Percentiles rank a stretch among this genome's conserved stretches.
phyloP scores from a whole-genome alignment of 2,797 vertebrate genomes.

The Morelia viridis region DNA sequence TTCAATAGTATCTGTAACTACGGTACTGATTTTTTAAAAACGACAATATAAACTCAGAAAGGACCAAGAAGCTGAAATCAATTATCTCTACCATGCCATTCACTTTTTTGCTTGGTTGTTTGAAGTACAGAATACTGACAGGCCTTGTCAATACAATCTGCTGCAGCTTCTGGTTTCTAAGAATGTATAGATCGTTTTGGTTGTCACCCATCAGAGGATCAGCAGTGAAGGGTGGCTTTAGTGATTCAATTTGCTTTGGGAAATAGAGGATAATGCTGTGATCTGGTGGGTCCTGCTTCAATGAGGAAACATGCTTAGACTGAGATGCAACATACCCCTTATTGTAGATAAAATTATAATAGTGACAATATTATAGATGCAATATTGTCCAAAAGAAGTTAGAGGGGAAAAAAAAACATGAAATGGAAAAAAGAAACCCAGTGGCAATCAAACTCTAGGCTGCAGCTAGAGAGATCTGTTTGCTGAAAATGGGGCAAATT shows the following conservation, averaged over 20 bases:
- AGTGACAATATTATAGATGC: background rate
- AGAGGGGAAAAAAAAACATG: background rate
- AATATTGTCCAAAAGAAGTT: background rate
- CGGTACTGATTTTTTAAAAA: too few relatives aligned
- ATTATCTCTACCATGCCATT: background rate
- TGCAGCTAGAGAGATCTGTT: background rate
- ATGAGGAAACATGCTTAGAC: background rate
- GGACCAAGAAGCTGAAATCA: background rate
- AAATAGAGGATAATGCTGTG: background rate
- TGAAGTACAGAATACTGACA: background rate
- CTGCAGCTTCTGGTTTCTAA: background rate
- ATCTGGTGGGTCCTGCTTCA: background rate
- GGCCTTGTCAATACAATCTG: background rate
- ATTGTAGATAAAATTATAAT: background rate
- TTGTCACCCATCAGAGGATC: background rate
- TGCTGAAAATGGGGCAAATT: constrained; percentile 16
- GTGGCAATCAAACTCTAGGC: rapidly evolving
- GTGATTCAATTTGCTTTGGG: background rate
- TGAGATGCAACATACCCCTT: background rate
- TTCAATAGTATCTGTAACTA: background rate
- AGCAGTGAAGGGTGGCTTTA: background rate
- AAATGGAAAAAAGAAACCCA: background rate
- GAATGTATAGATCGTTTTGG: background rate
- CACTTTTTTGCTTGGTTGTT: background rate
- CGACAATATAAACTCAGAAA: background rate